Evolutionary conservation across 2,888 invertebrate species (phyloP).

Genomic region (Platycnemis pennipes): DNA sequence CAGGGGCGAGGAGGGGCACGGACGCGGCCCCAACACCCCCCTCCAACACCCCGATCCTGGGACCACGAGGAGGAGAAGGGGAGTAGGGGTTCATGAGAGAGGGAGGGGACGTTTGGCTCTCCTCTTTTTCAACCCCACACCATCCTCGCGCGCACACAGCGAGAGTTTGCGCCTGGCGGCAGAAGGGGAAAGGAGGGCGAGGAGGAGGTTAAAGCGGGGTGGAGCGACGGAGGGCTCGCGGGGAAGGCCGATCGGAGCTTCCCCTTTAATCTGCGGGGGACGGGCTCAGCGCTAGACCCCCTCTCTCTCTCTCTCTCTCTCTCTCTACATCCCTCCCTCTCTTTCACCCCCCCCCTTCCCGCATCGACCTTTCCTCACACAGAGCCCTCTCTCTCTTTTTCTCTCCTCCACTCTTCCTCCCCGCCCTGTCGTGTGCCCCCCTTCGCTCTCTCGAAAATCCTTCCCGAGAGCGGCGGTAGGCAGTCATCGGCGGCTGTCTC

Average conservation of each 20-base stretch:
- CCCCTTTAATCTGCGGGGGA: constrained; percentile 16
- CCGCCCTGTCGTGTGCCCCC: neutral
- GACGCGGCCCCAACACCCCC: neutral
- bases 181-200: neutral
- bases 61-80: neutral
- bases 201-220: constrained; percentile 37
- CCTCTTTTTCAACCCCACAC: neutral
- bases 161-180: constrained; percentile 10
- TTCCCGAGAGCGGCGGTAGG: neutral
- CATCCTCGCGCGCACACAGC: neutral
- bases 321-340: neutral
- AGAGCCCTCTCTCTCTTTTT: neutral
- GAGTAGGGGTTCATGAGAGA: neutral
- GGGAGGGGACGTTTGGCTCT: neutral
- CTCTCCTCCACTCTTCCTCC: neutral
- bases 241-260: neutral
- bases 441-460: neutral
- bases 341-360: neutral
- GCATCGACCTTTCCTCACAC: constrained; percentile 10
- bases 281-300: neutral
- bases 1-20: neutral
- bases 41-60: neutral
- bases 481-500: constrained; percentile 36
- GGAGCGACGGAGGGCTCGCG: constrained; percentile 69
- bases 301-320: neutral